Conservation (phyloP, 2,888 invertebrate genomes). For the Phyto melanocephala region DNA sequence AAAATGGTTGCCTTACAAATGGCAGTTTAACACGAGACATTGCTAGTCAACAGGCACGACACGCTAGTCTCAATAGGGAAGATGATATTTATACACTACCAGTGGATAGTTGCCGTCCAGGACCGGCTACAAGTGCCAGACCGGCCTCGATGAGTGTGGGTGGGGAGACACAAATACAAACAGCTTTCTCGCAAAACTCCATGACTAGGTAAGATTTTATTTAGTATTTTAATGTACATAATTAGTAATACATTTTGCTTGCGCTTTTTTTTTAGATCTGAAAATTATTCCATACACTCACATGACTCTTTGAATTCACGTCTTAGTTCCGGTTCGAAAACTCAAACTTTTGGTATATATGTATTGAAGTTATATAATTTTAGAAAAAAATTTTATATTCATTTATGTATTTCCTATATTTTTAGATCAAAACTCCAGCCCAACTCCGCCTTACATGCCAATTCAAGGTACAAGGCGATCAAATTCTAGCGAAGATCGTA, state of each 20-base stretch:
- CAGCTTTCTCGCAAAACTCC: slow-evolving; percentile 70
- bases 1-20: slow-evolving; percentile 71
- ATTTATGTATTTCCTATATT: not conserved
- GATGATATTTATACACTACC: slow-evolving; percentile 78
- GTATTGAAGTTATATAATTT: slow-evolving; percentile 67
- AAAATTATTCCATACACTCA: slow-evolving; percentile 75
- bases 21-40: slow-evolving; percentile 73
- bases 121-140: slow-evolving; percentile 65
- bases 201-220: slow-evolving; percentile 71
- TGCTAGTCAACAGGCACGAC: slow-evolving; percentile 53
- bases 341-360: slow-evolving; percentile 77
- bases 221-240: not conserved
- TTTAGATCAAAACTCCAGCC: slow-evolving; percentile 80
- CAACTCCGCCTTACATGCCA: slow-evolving; percentile 87
- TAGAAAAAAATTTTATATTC: not conserved
- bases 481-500: slow-evolving; percentile 83
- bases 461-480: slow-evolving; percentile 86
- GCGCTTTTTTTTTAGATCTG: slow-evolving; percentile 68
- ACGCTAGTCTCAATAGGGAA: slow-evolving; percentile 71
- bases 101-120: slow-evolving; percentile 74
- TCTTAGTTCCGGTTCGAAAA: slow-evolving; percentile 73
- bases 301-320: slow-evolving; percentile 73
- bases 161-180: slow-evolving; percentile 66
- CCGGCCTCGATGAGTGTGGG: slow-evolving; percentile 71
- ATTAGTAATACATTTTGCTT: not conserved